Evolutionary conservation across 2,797 vertebrate species (phyloP), one percentile per base, ranked within the genome.

Genomic region (Hafferia zeledoni): DNA sequence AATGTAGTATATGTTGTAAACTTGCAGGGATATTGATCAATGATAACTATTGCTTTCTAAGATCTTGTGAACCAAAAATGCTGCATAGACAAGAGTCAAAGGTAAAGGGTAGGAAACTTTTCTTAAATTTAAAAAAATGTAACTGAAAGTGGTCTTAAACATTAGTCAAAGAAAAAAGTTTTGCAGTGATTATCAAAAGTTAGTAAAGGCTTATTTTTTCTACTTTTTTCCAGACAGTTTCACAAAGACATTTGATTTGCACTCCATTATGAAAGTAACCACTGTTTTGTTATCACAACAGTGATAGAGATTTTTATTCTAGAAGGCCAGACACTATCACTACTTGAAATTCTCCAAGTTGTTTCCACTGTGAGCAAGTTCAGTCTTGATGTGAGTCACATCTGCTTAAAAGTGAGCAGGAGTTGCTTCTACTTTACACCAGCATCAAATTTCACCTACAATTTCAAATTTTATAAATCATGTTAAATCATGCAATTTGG

Each of bases 301-400:
- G 65, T 31, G 50, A 69, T 44, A 76, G 55, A 77, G 68, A 75
- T 78, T 94, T 96, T 94, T 95, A 86, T 94, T 95, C 72, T 77
- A 88, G 94, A 89, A 91, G 76, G 57, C 50, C 76, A 79, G 83
- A 56, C 49, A 0, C 67, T 90, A 90, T 79, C 80, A 27, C 85
- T 94, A 87, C 91, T 94, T 94, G 74, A 92, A 96, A 94, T 94
- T 93, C 93, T 94, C 84, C 1, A 10, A 31, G 92, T 95, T 93
- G 89, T 93, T 96, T 95, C 94, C 92, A 94, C 87, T 89, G 70
- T 35, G 76, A 76, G 83, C 69, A 93, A 93, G 95, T 83, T 94
- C 88, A 79, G 55, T 35, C 90, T 83, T 78, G 47, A 75, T 83
- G 59, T 11, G 4, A 92, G 85, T 79, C 82, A 82, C 67, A 93